Evolutionary conservation across 2,797 vertebrate species (phyloP).

Genomic region (Poecilia wingei): DNA sequence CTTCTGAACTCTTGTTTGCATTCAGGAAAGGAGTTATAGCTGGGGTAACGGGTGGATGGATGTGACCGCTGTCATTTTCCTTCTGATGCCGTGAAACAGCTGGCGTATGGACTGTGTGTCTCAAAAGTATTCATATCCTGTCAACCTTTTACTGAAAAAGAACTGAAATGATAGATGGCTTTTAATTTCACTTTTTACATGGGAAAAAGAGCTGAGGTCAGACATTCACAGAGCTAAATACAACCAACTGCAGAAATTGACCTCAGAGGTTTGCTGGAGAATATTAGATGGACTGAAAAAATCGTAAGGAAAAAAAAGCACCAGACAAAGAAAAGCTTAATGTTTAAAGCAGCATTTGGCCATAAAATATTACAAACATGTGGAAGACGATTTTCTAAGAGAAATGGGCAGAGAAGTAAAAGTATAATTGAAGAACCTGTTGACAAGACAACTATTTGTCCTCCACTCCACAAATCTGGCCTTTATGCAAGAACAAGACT

Average conservation of each 20-base stretch:
- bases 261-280: neutral
- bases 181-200: neutral
- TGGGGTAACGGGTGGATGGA: conserved; percentile 26
- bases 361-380: neutral
- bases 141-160: neutral
- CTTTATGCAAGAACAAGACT: neutral
- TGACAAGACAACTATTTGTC: neutral
- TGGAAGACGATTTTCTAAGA: neutral
- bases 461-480: neutral
- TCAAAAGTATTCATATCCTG: neutral
- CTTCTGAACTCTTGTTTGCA: conserved; percentile 46
- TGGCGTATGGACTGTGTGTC: neutral
- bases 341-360: neutral
- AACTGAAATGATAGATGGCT: neutral
- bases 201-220: too few species aligned
- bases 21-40: conserved; percentile 23
- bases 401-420: neutral
- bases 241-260: neutral
- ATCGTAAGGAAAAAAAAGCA: neutral
- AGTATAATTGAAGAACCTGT: neutral
- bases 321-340: neutral
- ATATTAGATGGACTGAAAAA: neutral
- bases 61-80: conserved; percentile 40
- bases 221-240: too few species aligned
- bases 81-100: conserved; percentile 19